Evolutionary conservation across 2,888 invertebrate species (phyloP).

Genomic region (Amiota mariae): DNA sequence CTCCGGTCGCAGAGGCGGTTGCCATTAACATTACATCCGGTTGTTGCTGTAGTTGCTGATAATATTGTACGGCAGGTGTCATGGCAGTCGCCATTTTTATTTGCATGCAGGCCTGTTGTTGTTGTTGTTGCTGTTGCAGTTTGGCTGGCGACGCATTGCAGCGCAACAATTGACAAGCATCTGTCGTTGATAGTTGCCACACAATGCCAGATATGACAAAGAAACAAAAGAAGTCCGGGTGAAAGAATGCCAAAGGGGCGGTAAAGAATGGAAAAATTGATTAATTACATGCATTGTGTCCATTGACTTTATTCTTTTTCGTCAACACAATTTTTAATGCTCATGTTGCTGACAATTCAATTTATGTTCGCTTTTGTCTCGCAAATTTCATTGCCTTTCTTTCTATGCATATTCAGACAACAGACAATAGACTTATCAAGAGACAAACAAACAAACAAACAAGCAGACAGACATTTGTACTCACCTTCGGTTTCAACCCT

Average conservation of each 20-base stretch:
- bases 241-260: constrained; percentile 24
- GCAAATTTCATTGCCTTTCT: constrained; percentile 24
- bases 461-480: constrained; percentile 27
- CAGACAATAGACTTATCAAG: neutral
- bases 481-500: constrained; percentile 61
- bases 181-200: constrained; percentile 55
- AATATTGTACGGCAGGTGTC: constrained; percentile 34
- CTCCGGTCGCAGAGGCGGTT: constrained; percentile 57
- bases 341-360: constrained; percentile 55
- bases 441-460: too few relatives aligned
- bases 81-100: constrained; percentile 48
- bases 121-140: constrained; percentile 60
- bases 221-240: constrained; percentile 7
- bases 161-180: constrained; percentile 72
- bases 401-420: neutral
- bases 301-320: neutral
- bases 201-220: constrained; percentile 36
- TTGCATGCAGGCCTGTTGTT: constrained; percentile 58
- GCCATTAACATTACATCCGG: constrained; percentile 68
- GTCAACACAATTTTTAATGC: neutral
- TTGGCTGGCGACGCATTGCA: constrained; percentile 64
- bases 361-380: constrained; percentile 34
- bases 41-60: constrained; percentile 47
- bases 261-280: constrained; percentile 48
- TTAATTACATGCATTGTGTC: constrained; percentile 54